Evolutionary conservation across 2,113 vertebrate species (phyloP).

Genomic region (Scytalopus superciliaris): DNA sequence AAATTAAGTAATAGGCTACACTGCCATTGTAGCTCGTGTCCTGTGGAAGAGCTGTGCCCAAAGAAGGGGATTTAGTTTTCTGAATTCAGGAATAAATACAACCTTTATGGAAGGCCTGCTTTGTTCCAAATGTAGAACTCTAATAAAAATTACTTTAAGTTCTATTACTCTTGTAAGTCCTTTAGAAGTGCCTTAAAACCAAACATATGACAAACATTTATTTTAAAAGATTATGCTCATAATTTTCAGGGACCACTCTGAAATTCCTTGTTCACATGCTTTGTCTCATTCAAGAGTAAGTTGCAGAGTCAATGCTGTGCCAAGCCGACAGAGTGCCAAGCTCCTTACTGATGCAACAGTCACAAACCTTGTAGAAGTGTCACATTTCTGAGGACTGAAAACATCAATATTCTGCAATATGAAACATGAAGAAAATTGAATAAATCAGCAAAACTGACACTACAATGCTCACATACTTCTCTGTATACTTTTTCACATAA

Average conservation of each 20-base stretch:
- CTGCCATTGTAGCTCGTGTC: fast-evolving
- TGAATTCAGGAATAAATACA: background rate
- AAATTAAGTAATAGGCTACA: background rate
- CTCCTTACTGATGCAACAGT: background rate
- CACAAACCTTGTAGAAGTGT: background rate
- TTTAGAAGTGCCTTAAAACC: background rate
- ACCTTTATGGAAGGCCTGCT: background rate
- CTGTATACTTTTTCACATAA: background rate
- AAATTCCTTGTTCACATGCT: background rate
- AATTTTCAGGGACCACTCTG: background rate
- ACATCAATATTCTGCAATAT: background rate
- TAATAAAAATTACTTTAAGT: background rate
- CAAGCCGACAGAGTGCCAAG: background rate
- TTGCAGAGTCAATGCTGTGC: background rate
- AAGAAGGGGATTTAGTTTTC: background rate
- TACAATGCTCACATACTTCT: background rate
- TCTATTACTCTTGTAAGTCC: background rate
- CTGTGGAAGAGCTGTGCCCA: background rate
- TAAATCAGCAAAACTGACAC: background rate
- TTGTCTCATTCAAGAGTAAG: background rate
- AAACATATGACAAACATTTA: background rate
- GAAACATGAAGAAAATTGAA: background rate
- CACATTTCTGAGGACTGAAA: background rate
- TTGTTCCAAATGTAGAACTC: background rate
- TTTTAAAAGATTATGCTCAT: background rate